A percentile compares a stretch with the other conserved stretches of the same genome.
Conservation (phyloP, 2,888 invertebrate genomes). For the Caenorhabditis imperialis region DNA sequence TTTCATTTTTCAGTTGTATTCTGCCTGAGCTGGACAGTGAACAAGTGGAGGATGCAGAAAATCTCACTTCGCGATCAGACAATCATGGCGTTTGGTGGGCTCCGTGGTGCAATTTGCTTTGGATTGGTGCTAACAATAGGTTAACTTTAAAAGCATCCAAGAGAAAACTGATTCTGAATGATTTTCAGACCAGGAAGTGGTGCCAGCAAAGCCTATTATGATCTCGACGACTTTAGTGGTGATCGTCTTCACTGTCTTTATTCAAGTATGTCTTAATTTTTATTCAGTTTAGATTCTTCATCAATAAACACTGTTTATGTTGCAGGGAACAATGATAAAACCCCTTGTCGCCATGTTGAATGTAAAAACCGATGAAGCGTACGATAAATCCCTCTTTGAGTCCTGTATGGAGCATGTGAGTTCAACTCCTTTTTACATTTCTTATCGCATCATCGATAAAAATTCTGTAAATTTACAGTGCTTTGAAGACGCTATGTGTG, state of each 20-base stretch:
- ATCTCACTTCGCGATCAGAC: conserved; percentile 84
- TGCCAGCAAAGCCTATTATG: conserved; percentile 93
- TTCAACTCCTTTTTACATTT: neutral
- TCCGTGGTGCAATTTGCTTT: conserved; percentile 96
- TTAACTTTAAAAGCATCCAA: neutral
- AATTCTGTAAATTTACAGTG: conserved; percentile 52
- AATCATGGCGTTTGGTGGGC: conserved; percentile 95
- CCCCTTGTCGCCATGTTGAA: conserved; percentile 94
- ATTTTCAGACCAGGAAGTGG: conserved; percentile 81
- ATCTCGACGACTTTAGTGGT: conserved; percentile 97
- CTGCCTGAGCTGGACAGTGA: conserved; percentile 90
- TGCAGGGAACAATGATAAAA: conserved; percentile 95
- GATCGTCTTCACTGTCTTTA: conserved; percentile 97
- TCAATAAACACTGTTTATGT: neutral
- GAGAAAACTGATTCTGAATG: neutral
- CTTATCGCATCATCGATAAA: neutral
- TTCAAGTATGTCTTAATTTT: conserved; percentile 89
- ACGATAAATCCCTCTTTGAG: conserved; percentile 57
- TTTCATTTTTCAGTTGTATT: conserved; percentile 79
- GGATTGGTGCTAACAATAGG: conserved; percentile 85
- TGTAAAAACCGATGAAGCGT: conserved; percentile 83
- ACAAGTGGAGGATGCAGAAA: conserved; percentile 91
- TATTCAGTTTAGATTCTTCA: neutral
- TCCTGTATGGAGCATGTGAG: conserved; percentile 66
- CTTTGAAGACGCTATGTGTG: conserved; percentile 73